Conservation (phyloP, 2,797 vertebrate species). For the Cetoscarus ocellatus region DNA sequence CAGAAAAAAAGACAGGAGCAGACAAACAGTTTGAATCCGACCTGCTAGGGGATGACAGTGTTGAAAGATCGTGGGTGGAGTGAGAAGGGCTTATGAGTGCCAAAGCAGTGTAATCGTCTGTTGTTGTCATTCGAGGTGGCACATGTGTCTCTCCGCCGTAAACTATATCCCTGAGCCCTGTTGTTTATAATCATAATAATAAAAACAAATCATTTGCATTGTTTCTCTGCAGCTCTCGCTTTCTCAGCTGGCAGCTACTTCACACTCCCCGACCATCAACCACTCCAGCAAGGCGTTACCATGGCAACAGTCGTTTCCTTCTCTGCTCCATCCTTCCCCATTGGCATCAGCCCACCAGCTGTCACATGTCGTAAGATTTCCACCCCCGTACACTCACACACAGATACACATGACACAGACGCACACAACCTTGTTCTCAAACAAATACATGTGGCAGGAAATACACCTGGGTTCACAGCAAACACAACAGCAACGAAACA, state of each 20-base stretch:
- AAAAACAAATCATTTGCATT: conserved; percentile 72
- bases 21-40: conserved; percentile 22
- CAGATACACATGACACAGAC: conserved; percentile 23
- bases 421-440: conserved; percentile 12
- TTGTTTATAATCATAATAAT: conserved; percentile 69
- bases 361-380: conserved; percentile 86
- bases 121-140: conserved; percentile 51
- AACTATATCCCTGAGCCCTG: conserved; percentile 53
- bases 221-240: conserved; percentile 89
- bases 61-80: conserved; percentile 38
- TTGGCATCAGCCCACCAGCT: conserved; percentile 83
- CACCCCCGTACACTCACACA: conserved; percentile 68
- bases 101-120: conserved; percentile 47
- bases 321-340: conserved; percentile 77
- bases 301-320: conserved; percentile 73
- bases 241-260: conserved; percentile 89
- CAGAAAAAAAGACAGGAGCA: not conserved
- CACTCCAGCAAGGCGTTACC: conserved; percentile 67
- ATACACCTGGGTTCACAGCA: conserved; percentile 26
- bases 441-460: conserved; percentile 25
- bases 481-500: conserved; percentile 21
- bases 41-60: conserved; percentile 21
- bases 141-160: conserved; percentile 45
- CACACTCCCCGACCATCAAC: conserved; percentile 77
- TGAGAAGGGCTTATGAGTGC: conserved; percentile 28